phyloP scores from a whole-genome alignment of 2,888 invertebrate genomes.

The Torymus tubicola region DNA sequence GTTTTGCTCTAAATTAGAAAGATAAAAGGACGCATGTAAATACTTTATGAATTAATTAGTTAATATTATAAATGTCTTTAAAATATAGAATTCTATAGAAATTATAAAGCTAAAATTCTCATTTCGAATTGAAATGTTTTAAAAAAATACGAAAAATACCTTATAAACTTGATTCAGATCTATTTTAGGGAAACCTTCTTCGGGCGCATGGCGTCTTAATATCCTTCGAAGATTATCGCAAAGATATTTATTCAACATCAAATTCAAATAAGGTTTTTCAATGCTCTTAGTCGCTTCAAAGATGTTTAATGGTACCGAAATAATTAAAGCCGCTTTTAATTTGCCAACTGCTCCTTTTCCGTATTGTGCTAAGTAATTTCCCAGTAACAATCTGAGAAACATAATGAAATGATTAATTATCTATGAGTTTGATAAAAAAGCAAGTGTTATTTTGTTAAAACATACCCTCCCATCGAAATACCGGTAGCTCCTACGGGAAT shows the following conservation, averaged over 20 bases:
- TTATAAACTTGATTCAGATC: constrained; percentile 77
- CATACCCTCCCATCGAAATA: constrained; percentile 88
- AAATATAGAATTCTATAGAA: too few relatives aligned
- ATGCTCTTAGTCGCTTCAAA: constrained; percentile 82
- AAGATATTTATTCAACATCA: constrained; percentile 85
- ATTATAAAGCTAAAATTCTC: background rate
- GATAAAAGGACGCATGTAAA: background rate
- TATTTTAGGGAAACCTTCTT: constrained; percentile 66
- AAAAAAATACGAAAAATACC: constrained; percentile 64
- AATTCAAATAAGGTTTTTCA: constrained; percentile 84
- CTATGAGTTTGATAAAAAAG: background rate
- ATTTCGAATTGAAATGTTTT: too few relatives aligned
- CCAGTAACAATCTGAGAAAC: constrained; percentile 79
- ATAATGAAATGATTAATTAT: background rate
- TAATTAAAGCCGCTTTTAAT: constrained; percentile 83
- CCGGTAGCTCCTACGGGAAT: constrained; percentile 87
- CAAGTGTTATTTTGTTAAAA: background rate
- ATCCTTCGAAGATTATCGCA: constrained; percentile 77
- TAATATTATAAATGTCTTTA: background rate
- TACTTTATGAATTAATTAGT: background rate
- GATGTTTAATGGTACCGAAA: constrained; percentile 89
- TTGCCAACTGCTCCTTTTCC: constrained; percentile 78
- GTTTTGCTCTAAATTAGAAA: constrained; percentile 78
- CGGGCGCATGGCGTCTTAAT: constrained; percentile 68
- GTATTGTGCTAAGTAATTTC: constrained; percentile 84